phyloP scores from a whole-genome alignment of 2,888 invertebrate species.

The Phanerotoma sp. region DNA sequence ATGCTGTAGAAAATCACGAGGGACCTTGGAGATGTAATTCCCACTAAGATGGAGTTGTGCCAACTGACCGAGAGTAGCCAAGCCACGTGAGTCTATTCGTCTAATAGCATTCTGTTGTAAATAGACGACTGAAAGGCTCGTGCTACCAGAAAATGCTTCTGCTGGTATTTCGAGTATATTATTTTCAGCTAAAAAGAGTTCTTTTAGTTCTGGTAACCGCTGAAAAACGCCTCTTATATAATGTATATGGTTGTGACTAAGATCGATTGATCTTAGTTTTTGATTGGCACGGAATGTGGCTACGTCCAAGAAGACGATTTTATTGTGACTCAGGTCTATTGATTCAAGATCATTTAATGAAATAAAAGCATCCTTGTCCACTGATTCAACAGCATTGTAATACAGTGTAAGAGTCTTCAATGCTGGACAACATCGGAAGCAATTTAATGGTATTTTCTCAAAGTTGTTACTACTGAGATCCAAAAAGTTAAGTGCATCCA shows the following conservation, averaged over 20 bases:
- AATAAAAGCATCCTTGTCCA: conserved; percentile 77
- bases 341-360: conserved; percentile 75
- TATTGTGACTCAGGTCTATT: conserved; percentile 85
- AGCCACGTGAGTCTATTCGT: conserved; percentile 74
- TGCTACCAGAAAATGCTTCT: conserved; percentile 77
- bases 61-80: conserved; percentile 74
- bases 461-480: conserved; percentile 88
- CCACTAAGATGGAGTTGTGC: conserved; percentile 83
- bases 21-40: conserved; percentile 81
- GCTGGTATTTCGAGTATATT: conserved; percentile 82
- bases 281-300: conserved; percentile 76
- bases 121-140: conserved; percentile 77
- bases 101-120: conserved; percentile 84
- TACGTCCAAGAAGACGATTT: conserved; percentile 74
- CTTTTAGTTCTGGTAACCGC: conserved; percentile 74
- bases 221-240: conserved; percentile 81
- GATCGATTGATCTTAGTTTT: conserved; percentile 77
- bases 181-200: conserved; percentile 85
- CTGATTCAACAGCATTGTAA: conserved; percentile 77
- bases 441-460: conserved; percentile 72
- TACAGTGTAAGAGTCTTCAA: conserved; percentile 79
- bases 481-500: conserved; percentile 73
- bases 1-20: conserved; percentile 72
- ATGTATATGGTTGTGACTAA: conserved; percentile 88
- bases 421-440: conserved; percentile 78